These are phyloP conservation scores for Serinus canaria DNA, from an alignment of 2,113 vertebrate species.

Conservation along the genomic window DNA sequence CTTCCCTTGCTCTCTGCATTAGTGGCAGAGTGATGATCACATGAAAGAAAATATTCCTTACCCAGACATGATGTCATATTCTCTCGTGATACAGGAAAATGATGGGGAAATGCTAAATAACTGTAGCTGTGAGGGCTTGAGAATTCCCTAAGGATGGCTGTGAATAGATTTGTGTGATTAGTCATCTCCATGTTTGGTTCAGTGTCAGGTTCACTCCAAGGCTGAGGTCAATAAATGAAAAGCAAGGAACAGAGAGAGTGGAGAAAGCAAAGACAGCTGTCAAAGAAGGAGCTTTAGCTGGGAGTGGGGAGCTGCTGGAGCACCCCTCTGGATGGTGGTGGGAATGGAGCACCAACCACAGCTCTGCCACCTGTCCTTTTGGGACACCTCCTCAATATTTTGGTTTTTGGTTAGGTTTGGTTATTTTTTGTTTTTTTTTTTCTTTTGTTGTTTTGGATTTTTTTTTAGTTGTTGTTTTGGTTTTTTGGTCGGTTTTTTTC, in stretches of 20 bases:
- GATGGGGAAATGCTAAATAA: not conserved
- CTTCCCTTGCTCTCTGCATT: too few species aligned
- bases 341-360: not conserved
- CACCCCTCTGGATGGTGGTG: not conserved
- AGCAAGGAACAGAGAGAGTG: not conserved
- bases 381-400: not conserved
- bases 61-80: not conserved
- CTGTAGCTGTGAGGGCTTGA: not conserved
- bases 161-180: not conserved
- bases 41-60: slow-evolving; percentile 5
- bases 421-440: not conserved
- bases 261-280: not conserved
- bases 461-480: too few species aligned
- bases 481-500: not conserved
- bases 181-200: not conserved
- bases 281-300: not conserved
- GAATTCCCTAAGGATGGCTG: not conserved
- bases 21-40: not conserved
- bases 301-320: not conserved
- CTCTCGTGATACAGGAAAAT: not conserved
- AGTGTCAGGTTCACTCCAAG: not conserved
- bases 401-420: rapidly evolving
- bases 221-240: not conserved
- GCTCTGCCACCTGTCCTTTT: not conserved
- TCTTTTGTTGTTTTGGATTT: too few species aligned